Conservation (phyloP, 2,113 vertebrate species). For the Chaetura pelagica region DNA sequence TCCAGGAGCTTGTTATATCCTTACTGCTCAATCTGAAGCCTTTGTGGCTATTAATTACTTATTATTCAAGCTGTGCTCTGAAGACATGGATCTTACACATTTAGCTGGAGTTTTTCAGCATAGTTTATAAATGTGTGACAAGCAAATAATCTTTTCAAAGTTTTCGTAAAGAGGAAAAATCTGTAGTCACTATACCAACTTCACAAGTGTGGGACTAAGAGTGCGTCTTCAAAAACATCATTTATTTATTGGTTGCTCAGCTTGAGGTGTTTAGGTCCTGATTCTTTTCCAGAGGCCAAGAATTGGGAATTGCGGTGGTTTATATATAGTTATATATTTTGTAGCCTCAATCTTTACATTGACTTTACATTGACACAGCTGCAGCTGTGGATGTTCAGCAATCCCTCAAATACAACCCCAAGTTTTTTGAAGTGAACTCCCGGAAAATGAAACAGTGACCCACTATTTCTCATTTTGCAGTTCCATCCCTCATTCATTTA, state of each 20-base stretch:
- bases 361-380: slow-evolving; percentile 57
- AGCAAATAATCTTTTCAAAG: not conserved
- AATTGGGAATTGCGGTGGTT: slow-evolving; percentile 18
- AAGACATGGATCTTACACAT: not conserved
- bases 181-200: not conserved
- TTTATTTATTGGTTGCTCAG: not conserved
- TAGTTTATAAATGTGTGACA: not conserved
- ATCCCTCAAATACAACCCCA: slow-evolving; percentile 51
- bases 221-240: not conserved
- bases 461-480: slow-evolving; percentile 22
- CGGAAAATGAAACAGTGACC: slow-evolving; percentile 29
- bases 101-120: not conserved
- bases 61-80: not conserved
- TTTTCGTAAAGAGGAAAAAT: not conserved
- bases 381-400: slow-evolving; percentile 62
- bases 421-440: slow-evolving; percentile 48
- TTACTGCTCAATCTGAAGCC: not conserved
- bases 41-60: not conserved
- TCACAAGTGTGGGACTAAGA: not conserved
- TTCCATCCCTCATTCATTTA: not conserved
- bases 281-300: slow-evolving; percentile 21
- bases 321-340: slow-evolving; percentile 53
- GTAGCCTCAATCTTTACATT: slow-evolving; percentile 35
- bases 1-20: not conserved
- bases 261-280: slow-evolving; percentile 14